Percentiles rank a stretch among this genome's conserved stretches.
Evolutionary conservation across 2,113 vertebrate genomes (phyloP).

Genomic region (Dicerorhinus sumatrensis): DNA sequence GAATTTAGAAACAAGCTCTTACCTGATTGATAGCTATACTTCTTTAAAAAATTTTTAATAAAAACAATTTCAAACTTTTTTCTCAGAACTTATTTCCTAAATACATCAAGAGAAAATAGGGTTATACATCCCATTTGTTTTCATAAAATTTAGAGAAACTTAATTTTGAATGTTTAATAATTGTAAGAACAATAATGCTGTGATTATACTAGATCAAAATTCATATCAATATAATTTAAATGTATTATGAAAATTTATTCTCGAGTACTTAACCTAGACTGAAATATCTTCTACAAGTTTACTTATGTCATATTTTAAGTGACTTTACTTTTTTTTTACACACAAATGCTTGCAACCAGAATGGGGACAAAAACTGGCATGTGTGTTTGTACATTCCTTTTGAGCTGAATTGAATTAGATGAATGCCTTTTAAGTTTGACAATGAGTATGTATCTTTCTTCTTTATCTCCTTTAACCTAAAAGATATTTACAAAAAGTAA

Average conservation of each 20-base stretch:
- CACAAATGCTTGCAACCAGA: not conserved
- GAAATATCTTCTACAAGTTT: not conserved
- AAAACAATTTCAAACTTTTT: not conserved
- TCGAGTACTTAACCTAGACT: not conserved
- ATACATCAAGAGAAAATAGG: not conserved
- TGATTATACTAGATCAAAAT: constrained; percentile 1
- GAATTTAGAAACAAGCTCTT: not conserved
- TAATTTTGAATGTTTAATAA: not conserved
- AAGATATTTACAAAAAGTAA: not conserved
- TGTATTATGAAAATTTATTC: not conserved
- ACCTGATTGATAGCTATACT: not conserved
- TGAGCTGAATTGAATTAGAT: not conserved
- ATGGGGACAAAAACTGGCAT: not conserved
- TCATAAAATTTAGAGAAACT: constrained; percentile 8
- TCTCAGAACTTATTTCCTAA: constrained; percentile 25
- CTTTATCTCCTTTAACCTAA: not conserved
- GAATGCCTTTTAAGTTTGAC: not conserved
- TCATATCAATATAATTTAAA: not conserved
- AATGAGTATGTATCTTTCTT: not conserved
- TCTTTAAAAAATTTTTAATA: not conserved
- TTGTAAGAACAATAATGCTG: not conserved
- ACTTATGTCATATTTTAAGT: not conserved
- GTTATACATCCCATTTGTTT: not conserved
- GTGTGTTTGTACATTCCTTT: not conserved
- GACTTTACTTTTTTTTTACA: not conserved